These are phyloP conservation scores for Dasysyrphus albostriatus DNA, from an alignment of 2,888 invertebrate genomes.

Conservation along the genomic window DNA sequence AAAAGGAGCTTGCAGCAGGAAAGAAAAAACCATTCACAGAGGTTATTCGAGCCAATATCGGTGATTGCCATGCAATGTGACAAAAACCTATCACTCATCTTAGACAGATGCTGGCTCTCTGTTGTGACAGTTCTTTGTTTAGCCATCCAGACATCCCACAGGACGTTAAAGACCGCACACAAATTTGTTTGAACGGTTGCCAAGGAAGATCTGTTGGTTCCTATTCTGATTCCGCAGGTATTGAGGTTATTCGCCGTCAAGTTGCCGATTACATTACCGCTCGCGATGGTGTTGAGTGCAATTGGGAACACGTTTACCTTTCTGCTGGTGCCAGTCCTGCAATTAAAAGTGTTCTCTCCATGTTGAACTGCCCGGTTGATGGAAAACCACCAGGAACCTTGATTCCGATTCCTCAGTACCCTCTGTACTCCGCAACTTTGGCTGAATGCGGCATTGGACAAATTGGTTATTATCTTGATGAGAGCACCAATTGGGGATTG, in stretches of 20 bases:
- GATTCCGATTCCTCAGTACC: constrained; percentile 99
- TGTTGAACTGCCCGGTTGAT: constrained; percentile 78
- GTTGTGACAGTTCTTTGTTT: constrained; percentile 90
- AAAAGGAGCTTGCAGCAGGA: constrained; percentile 94
- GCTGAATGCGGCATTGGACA: constrained; percentile 95
- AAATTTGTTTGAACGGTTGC: constrained; percentile 86
- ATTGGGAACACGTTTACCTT: constrained; percentile 92
- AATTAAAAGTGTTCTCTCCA: constrained; percentile 92
- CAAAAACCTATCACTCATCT: constrained; percentile 97
- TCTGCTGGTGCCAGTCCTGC: constrained; percentile 96
- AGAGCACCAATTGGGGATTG: constrained; percentile 94
- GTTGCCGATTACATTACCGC: constrained; percentile 93
- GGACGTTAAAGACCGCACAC: constrained; percentile 92
- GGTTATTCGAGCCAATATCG: constrained; percentile 98
- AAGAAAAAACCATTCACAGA: constrained; percentile 94
- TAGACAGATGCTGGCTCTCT: constrained; percentile 92
- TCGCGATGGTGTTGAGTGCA: constrained; percentile 89
- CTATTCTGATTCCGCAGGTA: constrained; percentile 89
- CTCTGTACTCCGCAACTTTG: constrained; percentile 97
- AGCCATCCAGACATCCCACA: constrained; percentile 90
- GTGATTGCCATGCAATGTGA: constrained; percentile 99
- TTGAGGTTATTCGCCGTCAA: constrained; percentile 94
- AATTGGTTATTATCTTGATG: constrained; percentile 96
- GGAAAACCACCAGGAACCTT: constrained; percentile 89
- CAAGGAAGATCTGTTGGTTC: constrained; percentile 94